Conservation (phyloP, 1,140 invertebrate species). For the Varroa destructor region DNA sequence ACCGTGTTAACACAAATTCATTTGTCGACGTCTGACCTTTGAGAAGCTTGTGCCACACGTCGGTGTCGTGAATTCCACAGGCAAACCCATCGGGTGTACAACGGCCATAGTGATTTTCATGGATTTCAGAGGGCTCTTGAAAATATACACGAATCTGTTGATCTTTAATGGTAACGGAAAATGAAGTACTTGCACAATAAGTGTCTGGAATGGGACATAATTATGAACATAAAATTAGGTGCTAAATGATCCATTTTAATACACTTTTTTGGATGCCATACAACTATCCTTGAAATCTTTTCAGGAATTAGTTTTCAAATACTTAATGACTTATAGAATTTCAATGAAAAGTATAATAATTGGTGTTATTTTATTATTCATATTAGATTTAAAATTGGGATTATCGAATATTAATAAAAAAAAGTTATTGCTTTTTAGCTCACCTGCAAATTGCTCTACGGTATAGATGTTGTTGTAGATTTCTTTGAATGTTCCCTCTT, state of each 20-base stretch:
- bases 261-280: not conserved
- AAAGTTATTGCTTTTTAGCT: not conserved
- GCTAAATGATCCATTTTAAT: not conserved
- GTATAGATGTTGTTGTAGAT: not conserved
- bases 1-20: not conserved
- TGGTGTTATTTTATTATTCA: no score
- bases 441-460: not conserved
- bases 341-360: no score
- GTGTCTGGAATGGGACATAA: not conserved
- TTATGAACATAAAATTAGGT: not conserved
- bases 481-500: not conserved
- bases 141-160: conserved; percentile 7
- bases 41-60: conserved; percentile 24
- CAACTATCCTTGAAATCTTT: not conserved
- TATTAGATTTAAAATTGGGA: no score
- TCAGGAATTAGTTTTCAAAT: no score
- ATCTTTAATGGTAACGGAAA: not conserved
- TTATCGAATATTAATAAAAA: no score
- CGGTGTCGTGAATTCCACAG: not conserved
- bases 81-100: conserved; percentile 16
- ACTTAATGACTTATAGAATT: no score
- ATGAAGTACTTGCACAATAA: not conserved
- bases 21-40: not conserved
- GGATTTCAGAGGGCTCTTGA: not conserved
- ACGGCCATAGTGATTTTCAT: conserved; percentile 14